These are phyloP conservation scores for Philopotamus ludificatus DNA, from an alignment of 1,140 invertebrate species.

Conservation along the genomic window DNA sequence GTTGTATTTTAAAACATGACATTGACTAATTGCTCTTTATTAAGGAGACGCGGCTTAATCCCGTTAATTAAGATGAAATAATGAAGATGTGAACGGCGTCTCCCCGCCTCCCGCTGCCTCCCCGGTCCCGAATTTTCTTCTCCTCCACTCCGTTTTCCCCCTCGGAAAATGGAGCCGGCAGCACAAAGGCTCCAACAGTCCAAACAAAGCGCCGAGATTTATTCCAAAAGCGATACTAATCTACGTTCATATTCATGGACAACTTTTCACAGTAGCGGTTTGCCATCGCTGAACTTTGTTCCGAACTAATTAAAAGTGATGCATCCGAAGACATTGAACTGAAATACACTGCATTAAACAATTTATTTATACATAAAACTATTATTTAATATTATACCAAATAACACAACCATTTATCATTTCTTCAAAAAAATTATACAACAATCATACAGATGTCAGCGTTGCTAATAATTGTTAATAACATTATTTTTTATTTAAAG, in stretches of 20 bases:
- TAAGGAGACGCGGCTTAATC: conserved; percentile 41
- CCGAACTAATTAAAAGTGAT: no score
- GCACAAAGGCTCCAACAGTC: conserved; percentile 34
- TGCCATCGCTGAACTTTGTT: conserved; percentile 5
- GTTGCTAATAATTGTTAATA: no score
- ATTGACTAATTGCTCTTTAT: conserved; percentile 42
- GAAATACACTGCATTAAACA: no score
- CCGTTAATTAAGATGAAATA: conserved; percentile 43
- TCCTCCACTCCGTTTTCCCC: neutral
- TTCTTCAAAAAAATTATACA: no score
- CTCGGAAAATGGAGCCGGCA: neutral
- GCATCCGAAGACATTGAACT: no score
- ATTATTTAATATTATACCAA: no score
- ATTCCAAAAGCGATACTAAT: conserved; percentile 42
- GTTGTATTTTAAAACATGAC: conserved; percentile 37
- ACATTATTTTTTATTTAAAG: no score
- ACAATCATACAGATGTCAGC: no score
- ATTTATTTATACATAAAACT: no score
- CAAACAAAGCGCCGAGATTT: conserved; percentile 42
- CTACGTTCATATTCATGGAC: conserved; percentile 43
- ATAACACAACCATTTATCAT: no score
- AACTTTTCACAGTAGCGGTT: conserved; percentile 29
- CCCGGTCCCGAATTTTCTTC: neutral
- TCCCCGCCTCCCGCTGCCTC: neutral
- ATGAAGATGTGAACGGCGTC: conserved; percentile 36